Conservation (phyloP, 2,797 vertebrate species). For the Valencia hispanica region DNA sequence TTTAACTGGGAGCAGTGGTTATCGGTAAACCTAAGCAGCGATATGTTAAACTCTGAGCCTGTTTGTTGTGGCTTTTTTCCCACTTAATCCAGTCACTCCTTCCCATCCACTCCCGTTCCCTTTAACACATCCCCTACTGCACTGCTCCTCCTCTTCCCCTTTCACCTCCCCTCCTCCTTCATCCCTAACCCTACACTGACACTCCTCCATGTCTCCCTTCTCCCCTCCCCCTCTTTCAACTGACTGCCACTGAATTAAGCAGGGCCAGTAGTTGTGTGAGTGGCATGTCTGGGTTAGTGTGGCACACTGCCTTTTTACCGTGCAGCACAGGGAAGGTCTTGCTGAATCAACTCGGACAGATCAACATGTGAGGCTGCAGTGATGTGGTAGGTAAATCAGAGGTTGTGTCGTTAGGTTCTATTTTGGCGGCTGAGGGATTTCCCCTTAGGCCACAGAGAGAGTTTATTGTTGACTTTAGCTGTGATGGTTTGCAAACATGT, state of each 20-base stretch:
- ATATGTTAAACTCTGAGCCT: slow-evolving; percentile 17
- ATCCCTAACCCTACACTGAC: slow-evolving; percentile 23
- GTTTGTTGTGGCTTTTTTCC: slow-evolving; percentile 13
- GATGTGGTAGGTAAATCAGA: slow-evolving; percentile 34
- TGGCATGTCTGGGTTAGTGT: slow-evolving; percentile 70
- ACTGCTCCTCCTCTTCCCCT: slow-evolving; percentile 32
- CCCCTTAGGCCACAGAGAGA: slow-evolving; percentile 4
- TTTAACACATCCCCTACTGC: slow-evolving; percentile 25
- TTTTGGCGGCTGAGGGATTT: slow-evolving; percentile 18
- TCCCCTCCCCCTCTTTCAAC: slow-evolving; percentile 45
- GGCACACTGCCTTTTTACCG: slow-evolving; percentile 57
- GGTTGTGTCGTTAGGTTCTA: not conserved
- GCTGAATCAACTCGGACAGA: slow-evolving; percentile 39
- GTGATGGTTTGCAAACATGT: slow-evolving; percentile 24
- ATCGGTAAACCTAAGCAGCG: slow-evolving; percentile 43
- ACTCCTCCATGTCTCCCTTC: slow-evolving; percentile 37
- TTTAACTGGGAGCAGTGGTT: slow-evolving; percentile 35
- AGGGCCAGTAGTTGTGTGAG: slow-evolving; percentile 59
- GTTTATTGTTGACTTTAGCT: slow-evolving; percentile 16
- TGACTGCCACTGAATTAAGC: slow-evolving; percentile 53
- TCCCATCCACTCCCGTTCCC: slow-evolving; percentile 18
- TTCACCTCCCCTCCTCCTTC: slow-evolving; percentile 40
- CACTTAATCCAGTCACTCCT: slow-evolving; percentile 27
- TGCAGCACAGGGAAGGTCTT: slow-evolving; percentile 36
- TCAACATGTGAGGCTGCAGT: slow-evolving; percentile 35